Conservation (phyloP, 2,888 invertebrate genomes). For the Steinernema scapterisci region DNA sequence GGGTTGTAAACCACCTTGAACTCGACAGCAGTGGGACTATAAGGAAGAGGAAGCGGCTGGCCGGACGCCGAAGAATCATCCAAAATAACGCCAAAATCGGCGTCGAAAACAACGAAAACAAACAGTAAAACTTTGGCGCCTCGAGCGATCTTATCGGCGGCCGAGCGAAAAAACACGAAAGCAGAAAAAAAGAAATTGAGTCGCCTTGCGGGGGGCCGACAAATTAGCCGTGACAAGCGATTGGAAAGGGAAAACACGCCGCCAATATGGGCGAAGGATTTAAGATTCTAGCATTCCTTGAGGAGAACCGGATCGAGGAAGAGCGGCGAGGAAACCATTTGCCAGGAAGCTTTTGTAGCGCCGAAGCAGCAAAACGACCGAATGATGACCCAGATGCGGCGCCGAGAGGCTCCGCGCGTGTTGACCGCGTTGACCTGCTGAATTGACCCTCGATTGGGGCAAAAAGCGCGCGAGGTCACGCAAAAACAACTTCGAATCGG, state of each 20-base stretch:
- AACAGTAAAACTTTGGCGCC: background rate
- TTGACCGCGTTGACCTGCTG: constrained; percentile 5
- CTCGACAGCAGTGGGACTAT: background rate
- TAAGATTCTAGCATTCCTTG: background rate
- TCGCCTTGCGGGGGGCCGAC: constrained; percentile 16
- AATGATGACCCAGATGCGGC: background rate
- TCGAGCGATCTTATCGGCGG: background rate
- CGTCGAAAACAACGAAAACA: background rate
- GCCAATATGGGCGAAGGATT: background rate
- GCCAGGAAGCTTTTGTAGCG: constrained; percentile 22
- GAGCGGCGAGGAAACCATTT: background rate
- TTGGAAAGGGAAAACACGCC: constrained; percentile 22
- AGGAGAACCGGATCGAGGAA: constrained; percentile 22
- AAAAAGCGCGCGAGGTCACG: constrained; percentile 8
- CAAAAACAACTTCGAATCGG: constrained; percentile 17
- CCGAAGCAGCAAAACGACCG: constrained; percentile 14
- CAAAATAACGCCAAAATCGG: background rate
- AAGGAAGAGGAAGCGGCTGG: background rate
- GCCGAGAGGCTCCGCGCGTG: no score
- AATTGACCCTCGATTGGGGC: constrained; percentile 18
- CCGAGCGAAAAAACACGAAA: background rate
- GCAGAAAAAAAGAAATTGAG: background rate
- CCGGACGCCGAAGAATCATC: background rate
- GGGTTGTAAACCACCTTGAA: background rate
- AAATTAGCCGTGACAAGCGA: constrained; percentile 24